These are phyloP conservation scores for Eufriesea mexicana DNA, from an alignment of 1,140 invertebrate species.

Conservation along the genomic window DNA sequence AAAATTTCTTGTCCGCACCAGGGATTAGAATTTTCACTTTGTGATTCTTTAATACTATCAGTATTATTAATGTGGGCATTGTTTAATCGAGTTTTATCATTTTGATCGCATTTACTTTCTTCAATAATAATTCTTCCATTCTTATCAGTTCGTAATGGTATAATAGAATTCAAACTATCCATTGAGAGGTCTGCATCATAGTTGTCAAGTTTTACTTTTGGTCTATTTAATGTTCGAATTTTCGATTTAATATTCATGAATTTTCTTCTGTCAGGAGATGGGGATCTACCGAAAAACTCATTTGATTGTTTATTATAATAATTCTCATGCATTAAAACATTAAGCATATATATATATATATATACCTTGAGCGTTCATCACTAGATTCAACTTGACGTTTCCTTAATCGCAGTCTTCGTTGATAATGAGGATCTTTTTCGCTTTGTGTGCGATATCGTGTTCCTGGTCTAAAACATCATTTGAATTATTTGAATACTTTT, in stretches of 20 bases:
- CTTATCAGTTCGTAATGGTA: conserved; percentile 73
- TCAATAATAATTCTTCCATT: conserved; percentile 72
- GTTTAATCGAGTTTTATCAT: not conserved
- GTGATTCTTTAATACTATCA: conserved; percentile 19
- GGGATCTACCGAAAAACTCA: conserved; percentile 63
- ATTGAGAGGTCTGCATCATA: conserved; percentile 77
- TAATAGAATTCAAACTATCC: conserved; percentile 76
- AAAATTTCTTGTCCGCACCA: conserved; percentile 78
- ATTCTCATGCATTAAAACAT: not conserved
- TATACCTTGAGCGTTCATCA: conserved; percentile 78
- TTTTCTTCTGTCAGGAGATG: conserved; percentile 75
- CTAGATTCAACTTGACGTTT: conserved; percentile 74
- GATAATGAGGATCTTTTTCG: conserved; percentile 89
- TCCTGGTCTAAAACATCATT: conserved; percentile 82
- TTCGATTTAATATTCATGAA: conserved; percentile 70
- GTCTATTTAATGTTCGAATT: conserved; percentile 59
- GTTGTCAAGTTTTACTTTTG: conserved; percentile 68
- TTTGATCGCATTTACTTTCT: conserved; percentile 1
- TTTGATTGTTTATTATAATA: not conserved
- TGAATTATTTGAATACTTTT: conserved; percentile 63
- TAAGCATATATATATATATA: not conserved
- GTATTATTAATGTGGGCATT: conserved; percentile 1
- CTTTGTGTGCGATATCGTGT: conserved; percentile 90
- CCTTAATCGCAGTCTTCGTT: conserved; percentile 85
- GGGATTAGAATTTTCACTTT: conserved; percentile 55